Base-by-base conservation (phyloP, 2,888 invertebrate species). In the Cataglyphis altisquamis region DNA sequence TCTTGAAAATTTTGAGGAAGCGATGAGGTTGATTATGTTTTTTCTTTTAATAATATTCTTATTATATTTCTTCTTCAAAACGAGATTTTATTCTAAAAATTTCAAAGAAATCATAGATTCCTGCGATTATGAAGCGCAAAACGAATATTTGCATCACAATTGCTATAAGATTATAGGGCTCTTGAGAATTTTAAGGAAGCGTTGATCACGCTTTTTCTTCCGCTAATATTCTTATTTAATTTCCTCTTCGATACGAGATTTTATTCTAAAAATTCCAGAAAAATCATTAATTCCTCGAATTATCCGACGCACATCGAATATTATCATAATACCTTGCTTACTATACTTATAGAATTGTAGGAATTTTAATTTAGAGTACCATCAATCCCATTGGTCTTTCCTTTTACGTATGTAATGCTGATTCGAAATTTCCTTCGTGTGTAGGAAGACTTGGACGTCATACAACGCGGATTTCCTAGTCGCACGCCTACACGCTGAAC, bases 381-480 rank as follows among this genome's bases (percentile, higher is more conserved):
- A 41, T n/a, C n/a, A 1, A 25, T n/a, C 10, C 3, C 10, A n/a
- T 62, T 9, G 6, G 10, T 36, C 6, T 18, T 74, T 45, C 15
- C 29, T 45, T 10, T 36, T 48, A n/a, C 12, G 6, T 45, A n/a
- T n/a, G 6, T 45, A 15, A 48, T 18, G 4, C 18, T 15, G 36
- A n/a, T 18, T 29, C 29, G n/a, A 1, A 4, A 29, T 52, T 66
- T 70, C 21, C 55, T 15, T 68, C 9, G n/a, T 6, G 9, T 1
- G 52, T 67, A 68, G 29, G 55, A 57, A 32, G 21, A 41, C 6
- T 3, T 45, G 45, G 5, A 45, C 36, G 60, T 78, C 60, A 78
- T 18, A 6, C 21, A 5, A 57, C 12, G 12, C 39, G n/a, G 3
- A 8, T 72, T 60, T 78, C 39, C 8, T 60, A 8, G 39, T n/a